Evolutionary conservation across 2,888 invertebrate genomes (phyloP), one percentile per base, ranked within the genome.

Genomic region (Campopleginae sp.): DNA sequence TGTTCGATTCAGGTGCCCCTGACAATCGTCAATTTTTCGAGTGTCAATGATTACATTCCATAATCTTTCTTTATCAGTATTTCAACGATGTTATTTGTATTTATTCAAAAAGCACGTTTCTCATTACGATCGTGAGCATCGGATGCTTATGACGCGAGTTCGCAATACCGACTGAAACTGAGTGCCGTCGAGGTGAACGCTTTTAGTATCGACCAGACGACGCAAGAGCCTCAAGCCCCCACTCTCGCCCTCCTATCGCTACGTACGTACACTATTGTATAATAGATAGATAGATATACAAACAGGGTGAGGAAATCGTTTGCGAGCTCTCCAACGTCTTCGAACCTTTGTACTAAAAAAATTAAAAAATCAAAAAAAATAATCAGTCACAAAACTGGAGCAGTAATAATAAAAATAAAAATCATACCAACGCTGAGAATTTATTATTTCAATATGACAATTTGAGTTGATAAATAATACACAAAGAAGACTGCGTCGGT

Each of bases 191-290:
- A 80, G 84, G 83, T 81, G 78, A 81, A 86, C 81, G 86, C 14
- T 86, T 83, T 84, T 81, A 44, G 80, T 86, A 83, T 86, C 76
- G 84, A 86, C 84, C 84, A 78, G 78, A 42, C 58, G 42, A 42
- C 51, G 71, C 48, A 27, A 58, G 58, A 58, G 27, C 58, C 42
- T 31, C 44, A 42, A 38, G 1, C 65, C 44, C 80, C 80, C 80
- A 65, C 80, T 51, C 48, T 42, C 42, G 4, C 2, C 3, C 76
- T 61, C 58, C 23, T 48, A 31, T 46, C 68, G 68, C 27, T 17
- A 75, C 46, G 19, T 46, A 46, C 46, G 23, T 74, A 61, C 33
- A 61, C 27, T 27, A 58, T 58, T 74, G 27, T 61, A 54, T 23
- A 51, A 46, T 27, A 48, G 48, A 48, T 19, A 19, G 68, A 58